Base-by-base conservation (phyloP, 1,140 invertebrate species). In the Stegodyphus mimosarum region DNA sequence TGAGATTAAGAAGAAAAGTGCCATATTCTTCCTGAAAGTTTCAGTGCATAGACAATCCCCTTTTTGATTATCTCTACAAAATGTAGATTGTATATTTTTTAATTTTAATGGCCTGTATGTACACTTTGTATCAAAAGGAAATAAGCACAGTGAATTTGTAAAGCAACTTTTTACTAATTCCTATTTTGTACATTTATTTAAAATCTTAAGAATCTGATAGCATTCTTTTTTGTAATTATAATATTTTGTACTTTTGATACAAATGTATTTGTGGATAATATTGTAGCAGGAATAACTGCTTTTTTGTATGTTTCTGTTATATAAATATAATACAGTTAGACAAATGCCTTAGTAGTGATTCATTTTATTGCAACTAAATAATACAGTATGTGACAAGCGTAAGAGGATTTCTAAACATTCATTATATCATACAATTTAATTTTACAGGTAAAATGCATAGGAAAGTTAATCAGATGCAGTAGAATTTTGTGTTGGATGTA, bases 291-390 rank as follows among this genome's bases (percentile, higher is more conserved):
- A 15, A 60, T 69, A 15, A 69, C n/a, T 17, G 64, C 64, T 53
- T 51, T 69, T 17, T 69, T 78, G 64, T 78, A 63, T 78, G n/a
- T 67, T 78, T 78, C 69, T 78, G 76, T 78, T 78, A 78, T 55
- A 78, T 78, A 78, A 78, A 78, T 13, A 77, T 77, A 60, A 49
- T 77, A 77, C 66, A 49, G 18, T 66, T 77, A 77, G 15, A 60
- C 9, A 60, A 15, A 60, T 33, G 33, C 33, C 33, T 33, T 33
- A 3, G 33, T 33, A 33, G 33, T 33, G 33, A 33, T 33, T 33
- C 3, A 33, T 33, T 33, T 33, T 33, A 33, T 33, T 33, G 33
- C 33, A 33, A 33, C 33, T 33, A 33, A 33, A 33, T 33, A 33
- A 33, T 33, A 33, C 33, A 33, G 33, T 33, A 1, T 3, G 33